Conservation (phyloP, 1,140 invertebrate species). For the Drosophila busckii region DNA sequence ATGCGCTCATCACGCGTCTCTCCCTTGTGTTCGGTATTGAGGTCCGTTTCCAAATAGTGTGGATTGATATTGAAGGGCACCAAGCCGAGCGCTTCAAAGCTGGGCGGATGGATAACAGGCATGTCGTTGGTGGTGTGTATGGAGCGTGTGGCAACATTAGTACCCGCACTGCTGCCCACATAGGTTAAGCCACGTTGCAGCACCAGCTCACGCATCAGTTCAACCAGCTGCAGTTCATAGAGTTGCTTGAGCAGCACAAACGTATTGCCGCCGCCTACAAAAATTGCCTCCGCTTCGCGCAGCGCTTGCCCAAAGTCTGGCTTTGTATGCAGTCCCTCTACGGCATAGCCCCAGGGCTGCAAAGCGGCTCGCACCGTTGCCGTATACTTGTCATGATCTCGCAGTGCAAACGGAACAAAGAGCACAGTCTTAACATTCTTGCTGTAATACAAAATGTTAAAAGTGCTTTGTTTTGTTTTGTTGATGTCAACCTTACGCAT, state of each 20-base stretch:
- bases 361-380: slow-evolving; percentile 82
- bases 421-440: slow-evolving; percentile 84
- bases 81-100: slow-evolving; percentile 85
- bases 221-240: slow-evolving; percentile 85
- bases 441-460: slow-evolving; percentile 73
- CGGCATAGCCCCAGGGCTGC: slow-evolving; percentile 83
- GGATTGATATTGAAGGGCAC: slow-evolving; percentile 93
- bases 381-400: slow-evolving; percentile 84
- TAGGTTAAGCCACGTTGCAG: slow-evolving; percentile 85
- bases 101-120: slow-evolving; percentile 88
- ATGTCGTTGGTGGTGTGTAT: slow-evolving; percentile 91
- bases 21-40: slow-evolving; percentile 85
- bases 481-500: slow-evolving; percentile 80
- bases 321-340: slow-evolving; percentile 84
- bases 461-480: background rate
- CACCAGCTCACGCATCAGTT: slow-evolving; percentile 83
- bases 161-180: slow-evolving; percentile 90
- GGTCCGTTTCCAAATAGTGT: slow-evolving; percentile 86
- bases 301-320: slow-evolving; percentile 81
- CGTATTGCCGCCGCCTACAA: slow-evolving; percentile 89
- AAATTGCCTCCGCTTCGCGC: slow-evolving; percentile 84
- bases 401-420: slow-evolving; percentile 88
- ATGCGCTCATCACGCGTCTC: slow-evolving; percentile 87
- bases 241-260: slow-evolving; percentile 86
- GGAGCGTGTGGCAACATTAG: slow-evolving; percentile 88